Evolutionary conservation across 2,888 invertebrate species (phyloP).

Genomic region (Acholoe squamosa): DNA sequence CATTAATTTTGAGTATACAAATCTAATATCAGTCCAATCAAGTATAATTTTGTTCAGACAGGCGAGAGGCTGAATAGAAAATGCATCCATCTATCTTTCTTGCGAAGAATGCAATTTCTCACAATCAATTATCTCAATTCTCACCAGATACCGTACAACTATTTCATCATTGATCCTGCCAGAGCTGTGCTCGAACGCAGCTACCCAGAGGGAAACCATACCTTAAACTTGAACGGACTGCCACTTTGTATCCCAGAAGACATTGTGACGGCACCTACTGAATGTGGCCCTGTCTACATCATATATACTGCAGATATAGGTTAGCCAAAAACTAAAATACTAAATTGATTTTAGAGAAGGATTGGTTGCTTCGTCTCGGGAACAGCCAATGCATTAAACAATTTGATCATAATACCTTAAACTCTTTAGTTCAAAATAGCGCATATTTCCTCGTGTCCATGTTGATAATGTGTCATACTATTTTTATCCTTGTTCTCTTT

Average conservation of each 20-base stretch:
- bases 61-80: no score
- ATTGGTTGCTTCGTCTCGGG: no score
- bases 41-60: no score
- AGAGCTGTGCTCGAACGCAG: neutral
- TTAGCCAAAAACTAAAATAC: neutral
- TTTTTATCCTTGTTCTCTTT: no score
- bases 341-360: no score
- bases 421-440: no score
- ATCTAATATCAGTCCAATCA: no score
- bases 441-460: no score
- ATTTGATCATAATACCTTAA: neutral
- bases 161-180: neutral
- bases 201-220: neutral
- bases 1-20: no score
- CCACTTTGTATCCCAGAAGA: neutral
- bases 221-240: constrained; percentile 24
- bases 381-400: neutral
- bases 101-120: no score
- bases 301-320: constrained; percentile 38
- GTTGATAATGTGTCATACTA: no score
- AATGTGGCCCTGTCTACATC: constrained; percentile 8
- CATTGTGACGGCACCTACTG: neutral
- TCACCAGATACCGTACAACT: neutral
- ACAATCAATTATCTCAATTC: no score
- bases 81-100: neutral